Evolutionary conservation across 1,140 invertebrate genomes (phyloP), one percentile per base, ranked within the genome.

Genomic region (Drosophila nannoptera): DNA sequence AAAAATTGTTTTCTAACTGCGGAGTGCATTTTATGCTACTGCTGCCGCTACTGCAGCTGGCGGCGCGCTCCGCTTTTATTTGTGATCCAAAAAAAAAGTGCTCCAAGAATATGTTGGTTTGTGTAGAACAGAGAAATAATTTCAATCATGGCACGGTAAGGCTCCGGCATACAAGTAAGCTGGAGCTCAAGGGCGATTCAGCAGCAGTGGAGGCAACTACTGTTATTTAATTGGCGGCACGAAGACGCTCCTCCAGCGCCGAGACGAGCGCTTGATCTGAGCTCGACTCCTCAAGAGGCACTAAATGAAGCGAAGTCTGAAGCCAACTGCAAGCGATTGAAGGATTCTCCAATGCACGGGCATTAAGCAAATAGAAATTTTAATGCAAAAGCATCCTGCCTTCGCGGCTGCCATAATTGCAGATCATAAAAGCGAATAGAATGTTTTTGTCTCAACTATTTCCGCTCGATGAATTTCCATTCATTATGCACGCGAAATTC

Each of bases 91-190:
- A 40, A 38, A 58, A 65, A 31, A 11, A 46, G 62, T 55, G 45
- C 33, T 48, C 16, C 9, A 48, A 7, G 7, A 14, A 32, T 9
- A 2, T 58, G 49, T 40, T 52, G 32, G 52, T 59, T 56, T 82
- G 66, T 78, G 72, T 59, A 64, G 54, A 63, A 71, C 65, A 86
- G 7, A 66, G 63, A 84, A 84, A 84, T 84, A 86, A 81, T 84
- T 84, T 84, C 80, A 84, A 86, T 84, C 80, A 86, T 86, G 70
- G 73, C 69, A 62, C 73, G 64, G 72, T 59, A 78, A 84, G 76
- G 71, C 65, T 58, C 56, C 36, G 40, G 68, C 58, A 73, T 80
- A 73, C 73, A 53, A 53, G 14, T 54, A 53, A 67, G 62, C 73
- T 61, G 54, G 14, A 58, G 54, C 49, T 58, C 52, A 48, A 55